Evolutionary conservation across 2,888 invertebrate genomes (phyloP), one percentile per base, ranked within the genome.

Genomic region (Drosophila pseudotakahashii): DNA sequence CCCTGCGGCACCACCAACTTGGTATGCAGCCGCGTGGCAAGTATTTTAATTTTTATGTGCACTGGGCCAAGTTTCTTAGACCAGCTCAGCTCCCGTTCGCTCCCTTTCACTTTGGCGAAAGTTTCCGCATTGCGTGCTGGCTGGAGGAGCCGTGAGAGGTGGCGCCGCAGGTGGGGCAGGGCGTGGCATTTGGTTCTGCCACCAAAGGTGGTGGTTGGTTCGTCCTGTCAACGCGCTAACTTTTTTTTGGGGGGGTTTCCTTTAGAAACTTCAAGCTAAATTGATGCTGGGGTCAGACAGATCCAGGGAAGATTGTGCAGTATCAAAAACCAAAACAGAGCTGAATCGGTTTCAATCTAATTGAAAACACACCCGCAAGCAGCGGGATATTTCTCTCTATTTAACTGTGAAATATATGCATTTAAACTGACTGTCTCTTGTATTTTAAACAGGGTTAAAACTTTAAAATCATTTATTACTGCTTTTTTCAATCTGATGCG

Each of bases 1-100:
- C 10, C 50, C 51, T 37, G 34, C 13, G 45, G 60, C 50, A 30
- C 23, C 68, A n/a, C 36, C 68, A 68, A 16, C 66, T 76, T 76
- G 76, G 75, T 75, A 82, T 79, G 83, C 86, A 62, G 66, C 75
- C 68, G 70, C 81, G 60, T 60, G 78, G 72, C 68, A 78, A 86
- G 67, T 77, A 83, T 84, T 84, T 83, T 78, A 86, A 84, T 88
- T 84, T 88, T 75, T 73, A 75, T 81, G 87, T 74, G 77, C 81
- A 77, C 73, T 67, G 76, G 57, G 54, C 76, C 61, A 83, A 61
- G 58, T 69, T 55, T 44, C 45, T 44, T 47, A 36, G 45, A 36
- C 57, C 54, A 48, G 69, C 23, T 57, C 60, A 36, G 54, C 72
- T 59, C 60, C 60, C 41, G 45, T 44, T 57, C 54, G 41, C 34